phyloP scores from a whole-genome alignment of 2,888 invertebrate genomes.

The Apamea anceps region DNA sequence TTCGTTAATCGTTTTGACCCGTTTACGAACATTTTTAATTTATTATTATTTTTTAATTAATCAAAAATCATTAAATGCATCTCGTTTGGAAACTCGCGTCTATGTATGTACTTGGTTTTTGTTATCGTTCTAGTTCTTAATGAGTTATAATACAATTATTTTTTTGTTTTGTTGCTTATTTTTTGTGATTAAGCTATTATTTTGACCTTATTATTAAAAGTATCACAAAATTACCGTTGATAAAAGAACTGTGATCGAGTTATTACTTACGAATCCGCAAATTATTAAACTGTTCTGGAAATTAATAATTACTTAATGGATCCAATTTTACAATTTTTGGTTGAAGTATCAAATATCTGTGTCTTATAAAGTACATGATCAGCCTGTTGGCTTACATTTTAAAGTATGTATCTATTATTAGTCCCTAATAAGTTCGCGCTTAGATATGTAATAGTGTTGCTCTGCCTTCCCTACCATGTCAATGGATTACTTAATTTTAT shows the following conservation, averaged over 20 bases:
- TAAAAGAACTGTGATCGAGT: conserved; percentile 64
- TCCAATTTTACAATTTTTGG: conserved; percentile 15
- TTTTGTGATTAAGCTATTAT: conserved; percentile 74
- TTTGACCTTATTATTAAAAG: conserved; percentile 66
- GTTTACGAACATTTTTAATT: conserved; percentile 56
- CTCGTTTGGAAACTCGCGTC: conserved; percentile 82
- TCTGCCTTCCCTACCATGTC: conserved; percentile 15
- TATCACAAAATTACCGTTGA: conserved; percentile 67
- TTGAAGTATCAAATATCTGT: conserved; percentile 28
- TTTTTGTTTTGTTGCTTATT: conserved; percentile 84
- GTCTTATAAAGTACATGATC: conserved; percentile 2
- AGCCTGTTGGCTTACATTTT: conserved; percentile 17
- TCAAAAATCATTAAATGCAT: conserved; percentile 69
- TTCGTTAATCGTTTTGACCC: conserved; percentile 38
- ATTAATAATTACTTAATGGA: conserved; percentile 34
- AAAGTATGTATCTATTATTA: conserved; percentile 15
- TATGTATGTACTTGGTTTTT: conserved; percentile 82
- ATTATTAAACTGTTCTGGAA: conserved; percentile 27
- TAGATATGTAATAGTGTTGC: conserved; percentile 7
- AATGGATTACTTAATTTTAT: conserved; percentile 49
- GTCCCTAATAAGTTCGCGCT: conserved; percentile 27
- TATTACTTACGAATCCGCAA: conserved; percentile 61
- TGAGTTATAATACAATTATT: conserved; percentile 71
- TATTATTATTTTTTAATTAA: conserved; percentile 58
- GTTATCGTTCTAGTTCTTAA: conserved; percentile 84